Evolutionary conservation across 2,113 vertebrate genomes (phyloP), one percentile per base, ranked within the genome.

Genomic region (Pavo muticus): DNA sequence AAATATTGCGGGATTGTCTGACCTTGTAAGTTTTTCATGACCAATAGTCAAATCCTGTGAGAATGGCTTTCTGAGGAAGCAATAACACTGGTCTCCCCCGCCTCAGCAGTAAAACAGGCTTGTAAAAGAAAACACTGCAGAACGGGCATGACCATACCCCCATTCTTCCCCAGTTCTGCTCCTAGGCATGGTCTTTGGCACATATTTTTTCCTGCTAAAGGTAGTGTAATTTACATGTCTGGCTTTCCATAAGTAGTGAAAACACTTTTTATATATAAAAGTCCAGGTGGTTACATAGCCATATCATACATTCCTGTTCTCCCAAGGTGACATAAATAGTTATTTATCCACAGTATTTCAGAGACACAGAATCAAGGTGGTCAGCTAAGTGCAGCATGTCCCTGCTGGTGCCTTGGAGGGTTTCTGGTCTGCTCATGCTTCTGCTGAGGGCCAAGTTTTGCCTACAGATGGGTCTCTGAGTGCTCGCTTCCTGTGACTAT

Each of bases 291-390:
- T 93, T 96, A 91, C 69, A 21, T 86, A 93, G 85, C 91, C 90
- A 83, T 96, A 95, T 94, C 95, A 75, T 93, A 48, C 91, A 97
- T 97, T 96, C 96, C 94, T 95, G 84, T 96, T 96, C 76, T 95
- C 95, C 93, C 80, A 78, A 70, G 40, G 86, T 90, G 91, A 95
- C 90, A 93, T 91, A 93, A 95, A 92, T 84, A 94, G 90, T 95
- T 91, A 95, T 93, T 97, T 94, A 95, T 86, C 88, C 91, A 70
- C 16, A 40, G 88, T 70, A 52, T 94, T 95, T 90, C 83, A 90
- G 83, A 94, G 93, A 87, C 69, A 54, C 52, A 65, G 73, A 89
- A 67, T 78, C 65, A 84, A 94, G 86, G 88, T 81, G 93, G 86
- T 81, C 83, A 90, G 90, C 50, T 91, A 90, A 95, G 88, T 81